phyloP scores from a whole-genome alignment of 2,888 invertebrate genomes.

The Platycnemis pennipes region DNA sequence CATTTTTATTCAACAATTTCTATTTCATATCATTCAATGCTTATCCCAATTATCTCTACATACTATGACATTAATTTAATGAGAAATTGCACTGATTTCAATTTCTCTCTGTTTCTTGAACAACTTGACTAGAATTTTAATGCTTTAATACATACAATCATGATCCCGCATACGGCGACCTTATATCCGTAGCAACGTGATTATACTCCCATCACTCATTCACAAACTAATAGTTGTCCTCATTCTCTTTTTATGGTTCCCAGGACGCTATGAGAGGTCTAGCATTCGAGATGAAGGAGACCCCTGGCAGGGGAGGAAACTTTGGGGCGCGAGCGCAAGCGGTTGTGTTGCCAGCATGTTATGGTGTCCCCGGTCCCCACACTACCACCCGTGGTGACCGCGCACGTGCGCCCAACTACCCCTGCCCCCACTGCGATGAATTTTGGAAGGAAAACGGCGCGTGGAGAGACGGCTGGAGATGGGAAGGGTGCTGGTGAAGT shows the following conservation, averaged over 20 bases:
- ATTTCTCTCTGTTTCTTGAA: no score
- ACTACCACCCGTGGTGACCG: constrained; percentile 52
- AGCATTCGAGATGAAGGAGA: not conserved
- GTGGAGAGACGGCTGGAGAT: not conserved
- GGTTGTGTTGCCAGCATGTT: not conserved
- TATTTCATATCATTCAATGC: no score
- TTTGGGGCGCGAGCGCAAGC: constrained; percentile 4
- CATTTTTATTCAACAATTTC: no score
- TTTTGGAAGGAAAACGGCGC: not conserved
- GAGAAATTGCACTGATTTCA: no score
- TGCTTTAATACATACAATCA: no score
- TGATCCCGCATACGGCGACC: no score
- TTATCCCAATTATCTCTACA: no score
- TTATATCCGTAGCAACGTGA: no score
- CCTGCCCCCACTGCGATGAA: not conserved
- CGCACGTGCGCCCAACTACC: constrained; percentile 40
- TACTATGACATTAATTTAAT: no score
- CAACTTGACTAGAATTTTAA: no score
- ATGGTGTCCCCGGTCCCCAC: no score
- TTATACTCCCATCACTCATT: not conserved
- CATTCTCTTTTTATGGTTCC: not conserved
- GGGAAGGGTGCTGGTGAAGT: not conserved
- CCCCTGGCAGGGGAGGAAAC: not conserved
- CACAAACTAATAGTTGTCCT: not conserved
- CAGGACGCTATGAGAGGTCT: not conserved